These are phyloP conservation scores for Hydrozoanthus gracilis DNA, from an alignment of 92 coral and sea anemone species.

Conservation along the genomic window DNA sequence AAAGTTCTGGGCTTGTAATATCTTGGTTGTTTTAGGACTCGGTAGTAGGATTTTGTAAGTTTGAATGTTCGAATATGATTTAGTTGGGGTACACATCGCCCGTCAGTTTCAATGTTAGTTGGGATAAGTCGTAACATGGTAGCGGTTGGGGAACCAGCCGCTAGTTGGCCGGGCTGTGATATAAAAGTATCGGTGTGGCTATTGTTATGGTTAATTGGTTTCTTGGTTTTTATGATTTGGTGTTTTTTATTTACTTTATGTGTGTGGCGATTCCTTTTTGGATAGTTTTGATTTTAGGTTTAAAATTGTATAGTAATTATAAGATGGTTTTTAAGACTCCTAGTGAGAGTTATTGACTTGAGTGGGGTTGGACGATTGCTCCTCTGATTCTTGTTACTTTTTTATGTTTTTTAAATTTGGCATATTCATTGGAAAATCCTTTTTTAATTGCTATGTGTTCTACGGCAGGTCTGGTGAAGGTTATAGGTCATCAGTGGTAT, in stretches of 20 bases:
- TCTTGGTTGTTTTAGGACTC: not conserved
- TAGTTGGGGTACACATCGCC: slow-evolving; percentile 20
- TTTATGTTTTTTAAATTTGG: not conserved
- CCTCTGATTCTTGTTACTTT: not conserved
- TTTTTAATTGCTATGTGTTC: too few relatives aligned
- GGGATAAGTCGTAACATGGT: slow-evolving; percentile 23
- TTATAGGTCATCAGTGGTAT: not conserved
- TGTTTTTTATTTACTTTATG: not conserved
- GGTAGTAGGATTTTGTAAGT: not conserved
- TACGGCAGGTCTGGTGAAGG: too few relatives aligned
- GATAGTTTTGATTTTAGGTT: not conserved
- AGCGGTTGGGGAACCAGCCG: slow-evolving; percentile 20
- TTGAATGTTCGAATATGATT: not conserved
- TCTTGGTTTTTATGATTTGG: not conserved
- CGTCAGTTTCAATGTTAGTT: slow-evolving; percentile 4
- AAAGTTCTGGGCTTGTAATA: too few relatives aligned
- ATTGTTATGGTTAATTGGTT: not conserved
- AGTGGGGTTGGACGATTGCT: not conserved
- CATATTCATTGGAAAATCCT: not conserved
- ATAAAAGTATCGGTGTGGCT: not conserved
- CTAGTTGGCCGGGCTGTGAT: slow-evolving; percentile 5
- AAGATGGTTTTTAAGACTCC: not conserved
- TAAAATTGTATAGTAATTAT: not conserved
- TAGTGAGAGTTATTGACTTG: not conserved
- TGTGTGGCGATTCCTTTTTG: not conserved